Conservation (phyloP, 2,797 vertebrate genomes). For the Molossus molossus region DNA sequence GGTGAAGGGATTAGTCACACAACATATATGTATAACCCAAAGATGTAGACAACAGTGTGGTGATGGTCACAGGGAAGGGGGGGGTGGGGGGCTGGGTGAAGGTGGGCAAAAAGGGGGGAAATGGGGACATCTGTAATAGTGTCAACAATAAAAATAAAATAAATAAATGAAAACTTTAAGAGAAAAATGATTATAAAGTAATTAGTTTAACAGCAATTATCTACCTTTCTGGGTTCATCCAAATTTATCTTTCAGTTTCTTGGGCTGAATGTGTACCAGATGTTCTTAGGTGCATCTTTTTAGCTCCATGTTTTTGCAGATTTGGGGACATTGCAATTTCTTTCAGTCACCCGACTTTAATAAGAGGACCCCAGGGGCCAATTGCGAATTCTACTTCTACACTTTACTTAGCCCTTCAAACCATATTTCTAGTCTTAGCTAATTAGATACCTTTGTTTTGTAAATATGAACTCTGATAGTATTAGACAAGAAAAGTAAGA, state of each 20-base stretch:
- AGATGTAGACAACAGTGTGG: neutral
- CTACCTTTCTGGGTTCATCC: neutral
- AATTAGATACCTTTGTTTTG: constrained; percentile 16
- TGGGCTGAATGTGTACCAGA: neutral
- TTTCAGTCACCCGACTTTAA: neutral
- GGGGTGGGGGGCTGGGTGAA: neutral
- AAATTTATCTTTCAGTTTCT: constrained; percentile 9
- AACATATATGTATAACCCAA: neutral
- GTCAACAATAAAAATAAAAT: neutral
- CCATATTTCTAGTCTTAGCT: neutral
- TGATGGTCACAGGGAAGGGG: too few species aligned
- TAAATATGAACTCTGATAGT: constrained; percentile 17
- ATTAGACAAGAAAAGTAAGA: constrained; percentile 18
- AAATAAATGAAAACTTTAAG: neutral
- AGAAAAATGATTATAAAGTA: neutral
- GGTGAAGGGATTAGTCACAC: neutral
- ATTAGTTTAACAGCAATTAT: neutral
- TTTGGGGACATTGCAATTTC: neutral
- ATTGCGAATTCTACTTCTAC: neutral
- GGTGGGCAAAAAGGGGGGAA: neutral
- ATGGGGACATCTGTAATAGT: neutral
- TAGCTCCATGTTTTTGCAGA: neutral
- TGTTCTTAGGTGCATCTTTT: neutral
- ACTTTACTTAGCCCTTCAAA: neutral
- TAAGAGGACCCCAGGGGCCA: neutral